A percentile compares a stretch with the other conserved stretches of the same genome.
Conservation (phyloP, 2,888 invertebrate species). For the Kuschelorhynchus macadamiae region DNA sequence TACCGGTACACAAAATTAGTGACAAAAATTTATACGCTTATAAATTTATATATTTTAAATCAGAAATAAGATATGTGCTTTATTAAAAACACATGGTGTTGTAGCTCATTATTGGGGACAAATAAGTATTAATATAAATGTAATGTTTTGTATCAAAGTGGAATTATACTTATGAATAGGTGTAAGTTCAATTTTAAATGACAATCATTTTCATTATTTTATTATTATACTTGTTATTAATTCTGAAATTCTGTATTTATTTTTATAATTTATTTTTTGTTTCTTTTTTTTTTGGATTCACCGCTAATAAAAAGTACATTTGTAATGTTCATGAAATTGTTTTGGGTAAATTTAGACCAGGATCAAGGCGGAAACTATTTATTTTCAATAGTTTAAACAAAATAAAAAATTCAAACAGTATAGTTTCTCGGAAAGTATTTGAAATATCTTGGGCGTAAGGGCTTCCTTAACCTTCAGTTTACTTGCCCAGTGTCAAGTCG, state of each 20-base stretch:
- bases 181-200: constrained; percentile 58
- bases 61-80: constrained; percentile 18
- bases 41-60: constrained; percentile 13
- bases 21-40: constrained; percentile 30
- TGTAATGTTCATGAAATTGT: too few species aligned
- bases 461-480: too few species aligned
- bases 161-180: constrained; percentile 56
- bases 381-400: too few species aligned
- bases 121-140: constrained; percentile 36
- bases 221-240: constrained; percentile 37
- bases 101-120: constrained; percentile 45
- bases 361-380: too few species aligned
- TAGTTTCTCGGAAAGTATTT: too few species aligned
- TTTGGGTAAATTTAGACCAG: too few species aligned
- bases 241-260: constrained; percentile 2
- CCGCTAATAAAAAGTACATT: too few species aligned
- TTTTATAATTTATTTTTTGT: too few species aligned
- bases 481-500: too few species aligned
- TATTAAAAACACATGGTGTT: constrained; percentile 28
- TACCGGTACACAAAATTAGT: constrained; percentile 1
- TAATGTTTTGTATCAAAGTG: constrained; percentile 44
- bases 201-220: constrained; percentile 61
- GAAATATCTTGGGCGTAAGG: too few species aligned
- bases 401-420: too few species aligned
- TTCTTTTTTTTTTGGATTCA: too few species aligned